phyloP scores from a whole-genome alignment of 2,113 vertebrate species.

The Clupea harengus region DNA sequence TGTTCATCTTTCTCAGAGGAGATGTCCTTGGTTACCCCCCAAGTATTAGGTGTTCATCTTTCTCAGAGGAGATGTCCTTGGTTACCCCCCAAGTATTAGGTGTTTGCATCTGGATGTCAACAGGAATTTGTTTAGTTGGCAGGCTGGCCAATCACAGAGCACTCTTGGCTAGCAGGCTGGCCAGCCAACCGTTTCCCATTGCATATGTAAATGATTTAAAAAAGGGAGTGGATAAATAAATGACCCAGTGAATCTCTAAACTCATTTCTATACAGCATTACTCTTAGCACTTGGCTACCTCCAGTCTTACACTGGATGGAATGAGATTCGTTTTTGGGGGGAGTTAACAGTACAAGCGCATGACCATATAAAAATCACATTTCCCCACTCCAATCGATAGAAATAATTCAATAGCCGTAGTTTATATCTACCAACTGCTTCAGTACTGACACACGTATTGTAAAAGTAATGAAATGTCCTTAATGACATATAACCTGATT shows the following conservation, averaged over 20 bases:
- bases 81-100: slow-evolving; percentile 34
- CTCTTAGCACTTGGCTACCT: not conserved
- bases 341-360: not conserved
- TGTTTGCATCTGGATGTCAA: not conserved
- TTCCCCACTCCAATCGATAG: not conserved
- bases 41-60: slow-evolving; percentile 29
- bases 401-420: not conserved
- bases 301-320: no score
- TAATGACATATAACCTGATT: not conserved
- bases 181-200: not conserved
- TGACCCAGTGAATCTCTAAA: not conserved
- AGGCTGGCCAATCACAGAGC: no score
- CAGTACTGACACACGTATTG: no score
- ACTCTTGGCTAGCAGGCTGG: not conserved
- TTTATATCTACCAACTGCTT: no score
- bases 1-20: slow-evolving; percentile 14
- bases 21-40: slow-evolving; percentile 32
- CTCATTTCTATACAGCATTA: not conserved
- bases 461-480: no score
- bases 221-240: not conserved
- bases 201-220: not conserved
- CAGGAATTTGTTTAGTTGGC: not conserved
- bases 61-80: slow-evolving; percentile 23
- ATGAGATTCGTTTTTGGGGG: no score
- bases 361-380: not conserved